Percentiles rank a stretch among this genome's conserved stretches.
These are phyloP conservation scores for Phrynocephalus versicolor DNA, from an alignment of 2,113 vertebrate species.

Conservation along the genomic window DNA sequence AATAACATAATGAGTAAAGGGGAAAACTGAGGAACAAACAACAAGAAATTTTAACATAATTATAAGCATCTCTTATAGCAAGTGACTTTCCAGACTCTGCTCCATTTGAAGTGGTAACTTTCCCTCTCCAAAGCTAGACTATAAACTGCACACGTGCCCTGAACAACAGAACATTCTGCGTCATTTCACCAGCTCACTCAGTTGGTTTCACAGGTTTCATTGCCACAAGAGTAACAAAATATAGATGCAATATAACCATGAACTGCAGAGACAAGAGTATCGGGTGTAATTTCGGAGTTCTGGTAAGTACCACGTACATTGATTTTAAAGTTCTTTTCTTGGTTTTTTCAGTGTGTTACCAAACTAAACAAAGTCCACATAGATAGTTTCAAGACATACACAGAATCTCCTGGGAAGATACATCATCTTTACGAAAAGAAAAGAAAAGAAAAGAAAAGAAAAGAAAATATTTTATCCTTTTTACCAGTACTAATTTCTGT, in stretches of 20 bases:
- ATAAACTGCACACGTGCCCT: neutral
- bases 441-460: neutral
- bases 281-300: conserved; percentile 62
- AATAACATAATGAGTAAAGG: too few species aligned
- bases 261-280: conserved; percentile 55
- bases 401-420: conserved; percentile 53
- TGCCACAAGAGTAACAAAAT: neutral
- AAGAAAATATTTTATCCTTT: conserved; percentile 46
- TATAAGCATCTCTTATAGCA: neutral
- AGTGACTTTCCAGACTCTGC: neutral
- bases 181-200: neutral
- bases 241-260: conserved; percentile 45
- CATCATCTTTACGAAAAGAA: conserved; percentile 26
- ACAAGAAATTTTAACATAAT: too few species aligned
- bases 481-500: conserved; percentile 79
- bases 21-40: too few species aligned
- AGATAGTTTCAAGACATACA: conserved; percentile 36
- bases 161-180: neutral
- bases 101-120: neutral
- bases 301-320: conserved; percentile 53
- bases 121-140: neutral
- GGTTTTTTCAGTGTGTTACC: conserved; percentile 19
- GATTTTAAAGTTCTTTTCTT: conserved; percentile 62
- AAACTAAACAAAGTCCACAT: conserved; percentile 53
- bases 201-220: neutral